A percentile compares a stretch with the other conserved stretches of the same genome.
These are phyloP conservation scores for Pogonomyrmex barbatus DNA, from an alignment of 1,140 invertebrate species.

Conservation along the genomic window DNA sequence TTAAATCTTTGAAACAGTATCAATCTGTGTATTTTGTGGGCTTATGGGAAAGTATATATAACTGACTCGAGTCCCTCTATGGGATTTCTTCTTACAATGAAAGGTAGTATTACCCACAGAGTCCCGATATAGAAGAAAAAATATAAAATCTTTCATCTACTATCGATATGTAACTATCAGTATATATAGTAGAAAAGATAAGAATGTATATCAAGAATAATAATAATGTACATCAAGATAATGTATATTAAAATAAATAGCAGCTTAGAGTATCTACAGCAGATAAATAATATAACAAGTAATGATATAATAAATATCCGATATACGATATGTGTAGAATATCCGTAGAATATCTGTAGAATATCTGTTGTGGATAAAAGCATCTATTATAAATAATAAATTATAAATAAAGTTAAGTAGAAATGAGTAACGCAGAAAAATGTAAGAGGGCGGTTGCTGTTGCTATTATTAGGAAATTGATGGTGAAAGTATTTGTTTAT, in stretches of 20 bases:
- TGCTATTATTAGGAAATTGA: not conserved
- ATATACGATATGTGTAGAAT: too few relatives aligned
- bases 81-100: not conserved
- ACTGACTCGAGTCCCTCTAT: constrained; percentile 50
- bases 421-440: not conserved
- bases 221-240: too few relatives aligned
- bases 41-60: not conserved
- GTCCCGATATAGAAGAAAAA: constrained; percentile 6
- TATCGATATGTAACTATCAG: constrained; percentile 10
- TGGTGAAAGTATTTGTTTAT: not conserved
- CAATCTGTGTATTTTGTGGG: not conserved
- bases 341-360: not conserved
- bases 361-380: constrained; percentile 1
- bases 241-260: too few relatives aligned
- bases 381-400: not conserved
- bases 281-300: not conserved
- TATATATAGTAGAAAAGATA: constrained; percentile 2
- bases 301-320: not conserved
- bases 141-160: not conserved
- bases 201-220: not conserved
- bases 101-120: not conserved
- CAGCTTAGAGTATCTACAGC: not conserved
- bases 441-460: constrained; percentile 9
- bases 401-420: not conserved
- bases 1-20: not conserved